These are phyloP conservation scores for Crotalus adamanteus DNA, from an alignment of 2,797 vertebrate species.

Conservation along the genomic window DNA sequence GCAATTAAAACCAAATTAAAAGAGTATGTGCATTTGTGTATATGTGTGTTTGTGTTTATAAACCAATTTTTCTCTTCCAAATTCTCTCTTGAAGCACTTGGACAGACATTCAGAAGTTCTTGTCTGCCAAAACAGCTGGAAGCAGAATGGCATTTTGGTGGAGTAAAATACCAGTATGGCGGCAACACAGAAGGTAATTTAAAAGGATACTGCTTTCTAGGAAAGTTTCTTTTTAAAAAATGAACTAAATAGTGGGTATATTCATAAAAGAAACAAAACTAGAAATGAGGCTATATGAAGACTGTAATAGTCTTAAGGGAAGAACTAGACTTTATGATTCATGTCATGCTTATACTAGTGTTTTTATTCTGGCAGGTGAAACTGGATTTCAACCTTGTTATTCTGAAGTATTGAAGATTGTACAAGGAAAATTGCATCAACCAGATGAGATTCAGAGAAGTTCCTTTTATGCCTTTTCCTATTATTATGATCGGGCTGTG, in stretches of 20 bases:
- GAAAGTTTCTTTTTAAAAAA: background rate
- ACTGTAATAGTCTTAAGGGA: background rate
- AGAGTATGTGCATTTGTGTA: background rate
- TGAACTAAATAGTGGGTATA: background rate
- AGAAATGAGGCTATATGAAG: background rate
- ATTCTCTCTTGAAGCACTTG: conserved; percentile 63
- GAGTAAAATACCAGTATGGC: conserved; percentile 89
- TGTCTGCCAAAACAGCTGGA: conserved; percentile 91
- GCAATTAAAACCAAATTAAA: background rate
- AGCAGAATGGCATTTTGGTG: conserved; percentile 90
- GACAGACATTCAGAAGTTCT: conserved; percentile 88
- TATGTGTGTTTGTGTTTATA: background rate
- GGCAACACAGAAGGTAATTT: conserved; percentile 90
- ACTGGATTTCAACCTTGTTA: conserved; percentile 93
- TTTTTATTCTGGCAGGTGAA: conserved; percentile 75
- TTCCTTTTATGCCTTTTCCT: conserved; percentile 96
- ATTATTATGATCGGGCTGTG: conserved; percentile 93
- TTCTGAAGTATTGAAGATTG: conserved; percentile 85
- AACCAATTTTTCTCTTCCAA: conserved; percentile 5
- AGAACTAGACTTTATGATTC: background rate
- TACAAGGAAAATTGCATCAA: conserved; percentile 90
- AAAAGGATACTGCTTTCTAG: conserved; percentile 15
- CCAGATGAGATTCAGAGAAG: conserved; percentile 87
- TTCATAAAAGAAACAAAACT: background rate
- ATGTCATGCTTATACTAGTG: background rate